phyloP scores from a whole-genome alignment of 2,797 vertebrate genomes.

The Austrolebias charrua region DNA sequence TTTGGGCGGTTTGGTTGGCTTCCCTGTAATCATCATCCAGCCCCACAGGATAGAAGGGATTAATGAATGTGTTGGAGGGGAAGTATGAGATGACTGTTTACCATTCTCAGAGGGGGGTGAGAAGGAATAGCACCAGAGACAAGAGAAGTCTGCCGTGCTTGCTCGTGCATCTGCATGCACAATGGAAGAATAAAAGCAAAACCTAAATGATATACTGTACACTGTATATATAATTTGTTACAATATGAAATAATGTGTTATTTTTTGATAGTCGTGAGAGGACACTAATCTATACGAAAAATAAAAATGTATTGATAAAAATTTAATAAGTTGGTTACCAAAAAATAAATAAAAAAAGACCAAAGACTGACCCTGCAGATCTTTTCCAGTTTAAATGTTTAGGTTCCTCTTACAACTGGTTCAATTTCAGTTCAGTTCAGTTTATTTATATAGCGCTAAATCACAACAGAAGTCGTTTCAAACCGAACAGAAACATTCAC shows the following conservation, averaged over 20 bases:
- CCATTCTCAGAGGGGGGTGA: conserved; percentile 65
- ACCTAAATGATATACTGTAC: background rate
- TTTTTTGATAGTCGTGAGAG: background rate
- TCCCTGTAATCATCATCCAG: conserved; percentile 79
- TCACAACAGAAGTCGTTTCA: too few relatives aligned
- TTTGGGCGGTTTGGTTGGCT: conserved; percentile 78
- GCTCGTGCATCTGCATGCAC: background rate
- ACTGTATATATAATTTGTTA: too few relatives aligned
- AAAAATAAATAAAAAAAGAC: too few relatives aligned
- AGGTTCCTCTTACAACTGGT: too few relatives aligned
- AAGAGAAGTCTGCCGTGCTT: conserved; percentile 27
- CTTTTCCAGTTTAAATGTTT: too few relatives aligned
- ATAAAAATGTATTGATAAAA: too few relatives aligned
- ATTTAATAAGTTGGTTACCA: background rate
- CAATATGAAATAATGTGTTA: background rate
- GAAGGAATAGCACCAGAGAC: conserved; percentile 50
- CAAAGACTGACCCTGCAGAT: background rate
- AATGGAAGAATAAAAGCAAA: conserved; percentile 4
- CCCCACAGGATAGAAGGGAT: conserved; percentile 76
- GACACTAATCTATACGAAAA: background rate
- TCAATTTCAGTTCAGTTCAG: too few relatives aligned
- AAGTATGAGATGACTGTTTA: conserved; percentile 81
- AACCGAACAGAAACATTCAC: too few relatives aligned
- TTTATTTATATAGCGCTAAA: too few relatives aligned
- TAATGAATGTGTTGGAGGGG: conserved; percentile 77